Conservation (phyloP, 2,797 vertebrate genomes). For the Schizopygopsis malacanthus region DNA sequence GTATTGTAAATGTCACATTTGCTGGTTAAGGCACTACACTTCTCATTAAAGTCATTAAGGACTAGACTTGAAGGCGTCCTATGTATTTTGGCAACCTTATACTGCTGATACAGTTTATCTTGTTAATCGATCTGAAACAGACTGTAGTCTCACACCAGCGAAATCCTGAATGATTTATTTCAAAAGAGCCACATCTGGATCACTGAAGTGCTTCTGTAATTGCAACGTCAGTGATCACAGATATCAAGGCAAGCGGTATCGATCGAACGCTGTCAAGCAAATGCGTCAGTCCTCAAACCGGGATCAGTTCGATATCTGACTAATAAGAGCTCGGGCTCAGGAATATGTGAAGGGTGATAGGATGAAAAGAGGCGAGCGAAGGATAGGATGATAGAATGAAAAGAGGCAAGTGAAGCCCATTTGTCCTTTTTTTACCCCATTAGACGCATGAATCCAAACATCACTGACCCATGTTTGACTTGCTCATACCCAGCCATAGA, state of each 20-base stretch:
- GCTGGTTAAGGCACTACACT: not conserved
- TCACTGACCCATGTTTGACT: constrained; percentile 8
- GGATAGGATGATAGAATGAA: constrained; percentile 14
- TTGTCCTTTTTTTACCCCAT: constrained; percentile 3
- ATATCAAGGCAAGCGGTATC: constrained; percentile 50
- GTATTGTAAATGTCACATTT: not conserved
- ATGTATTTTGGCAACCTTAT: not conserved
- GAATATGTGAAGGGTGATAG: constrained; percentile 21
- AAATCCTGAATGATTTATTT: constrained; percentile 44
- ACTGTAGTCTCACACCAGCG: constrained; percentile 30
- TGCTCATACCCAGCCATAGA: not conserved
- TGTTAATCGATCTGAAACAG: constrained; percentile 20
- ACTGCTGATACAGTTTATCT: constrained; percentile 4
- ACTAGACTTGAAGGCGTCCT: constrained; percentile 8
- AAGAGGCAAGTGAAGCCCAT: constrained; percentile 3
- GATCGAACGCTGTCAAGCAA: constrained; percentile 53
- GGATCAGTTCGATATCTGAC: constrained; percentile 45
- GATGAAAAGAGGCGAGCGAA: constrained; percentile 23
- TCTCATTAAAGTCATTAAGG: not conserved
- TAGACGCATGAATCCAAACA: constrained; percentile 2
- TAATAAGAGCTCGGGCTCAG: constrained; percentile 36
- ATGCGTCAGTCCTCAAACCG: constrained; percentile 21
- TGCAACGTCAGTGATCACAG: constrained; percentile 46
- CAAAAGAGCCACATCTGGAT: constrained; percentile 33
- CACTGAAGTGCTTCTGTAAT: constrained; percentile 41